phyloP scores from a whole-genome alignment of 2,113 vertebrate genomes.

The Orthonyx spaldingii region DNA sequence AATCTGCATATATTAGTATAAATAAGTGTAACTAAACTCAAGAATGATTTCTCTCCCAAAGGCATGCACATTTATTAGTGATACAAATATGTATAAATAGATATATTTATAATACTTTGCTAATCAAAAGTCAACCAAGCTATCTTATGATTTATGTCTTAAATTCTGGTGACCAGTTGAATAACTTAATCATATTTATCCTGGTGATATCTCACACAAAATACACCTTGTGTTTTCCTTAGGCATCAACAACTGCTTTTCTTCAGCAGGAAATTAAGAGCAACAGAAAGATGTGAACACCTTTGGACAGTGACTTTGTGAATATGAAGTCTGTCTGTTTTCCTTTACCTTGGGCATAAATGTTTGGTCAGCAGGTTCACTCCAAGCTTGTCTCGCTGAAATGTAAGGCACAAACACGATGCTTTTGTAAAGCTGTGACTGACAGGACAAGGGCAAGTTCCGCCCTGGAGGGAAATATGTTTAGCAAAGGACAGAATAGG shows the following conservation, averaged over 20 bases:
- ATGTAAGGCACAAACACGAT: fast-evolving
- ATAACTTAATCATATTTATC: not conserved
- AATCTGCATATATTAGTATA: constrained; percentile 6
- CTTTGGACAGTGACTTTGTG: not conserved
- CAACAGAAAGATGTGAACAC: not conserved
- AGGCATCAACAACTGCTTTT: not conserved
- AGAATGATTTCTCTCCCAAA: not conserved
- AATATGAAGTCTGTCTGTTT: not conserved
- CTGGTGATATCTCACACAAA: not conserved
- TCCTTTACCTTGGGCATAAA: not conserved
- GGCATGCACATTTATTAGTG: not conserved
- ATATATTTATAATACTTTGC: not conserved
- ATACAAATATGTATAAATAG: not conserved
- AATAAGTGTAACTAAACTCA: not conserved
- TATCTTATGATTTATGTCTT: not conserved
- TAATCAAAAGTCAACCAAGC: not conserved
- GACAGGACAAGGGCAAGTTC: not conserved
- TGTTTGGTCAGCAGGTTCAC: not conserved
- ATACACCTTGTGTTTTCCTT: not conserved
- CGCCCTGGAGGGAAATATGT: not conserved
- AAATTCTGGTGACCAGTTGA: not conserved
- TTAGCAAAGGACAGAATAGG: not conserved
- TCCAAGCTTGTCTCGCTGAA: not conserved
- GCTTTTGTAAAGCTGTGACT: not conserved
- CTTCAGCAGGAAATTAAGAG: not conserved